Evolutionary conservation across 1,140 invertebrate species (phyloP), one percentile per base, ranked within the genome.

Genomic region (Alviniconcha marisindica): DNA sequence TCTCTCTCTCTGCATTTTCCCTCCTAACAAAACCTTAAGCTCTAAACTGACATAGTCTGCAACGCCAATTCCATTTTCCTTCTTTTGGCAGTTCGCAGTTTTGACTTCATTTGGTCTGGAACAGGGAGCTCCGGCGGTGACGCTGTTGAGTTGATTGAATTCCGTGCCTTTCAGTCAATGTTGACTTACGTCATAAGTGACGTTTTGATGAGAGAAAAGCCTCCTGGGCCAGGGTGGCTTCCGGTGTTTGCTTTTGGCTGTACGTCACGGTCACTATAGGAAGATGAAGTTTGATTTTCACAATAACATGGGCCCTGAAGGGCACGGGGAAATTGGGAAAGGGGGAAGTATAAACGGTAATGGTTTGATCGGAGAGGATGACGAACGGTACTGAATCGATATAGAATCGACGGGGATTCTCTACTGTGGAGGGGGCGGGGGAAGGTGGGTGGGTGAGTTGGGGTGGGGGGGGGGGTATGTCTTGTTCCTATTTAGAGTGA

Each of bases 71-170:
- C 44, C 44, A 48, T 48, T 48, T 48, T 48, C 44, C 44, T 10
- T 48, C 60, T 18, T 71, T 71, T 71, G 31, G 33, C 38, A 7
- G 31, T 18, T 33, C 18, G n/a, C 69, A 33, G 24, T 71, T 28
- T 33, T 18, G 33, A 18, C 38, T 18, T 38, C 38, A 18, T 18
- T 71, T 36, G 33, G 33, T 28, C 38, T 33, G n/a, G n/a, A n/a
- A n/a, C n/a, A n/a, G n/a, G n/a, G n/a, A n/a, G n/a, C n/a, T n/a
- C n/a, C 24, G 10, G 69, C 69, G n/a, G n/a, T n/a, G n/a, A n/a
- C n/a, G n/a, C n/a, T 76, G 73, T 76, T 76, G 73, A 44, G 24
- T 76, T 76, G 42, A 38, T 38, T 38, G 42, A 71, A n/a, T n/a
- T 44, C 73, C 21, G 24, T 18, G 12, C 73, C 31, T 3, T 12